Conservation (phyloP, 2,797 vertebrate genomes). For the Rousettus madagascariensis region DNA sequence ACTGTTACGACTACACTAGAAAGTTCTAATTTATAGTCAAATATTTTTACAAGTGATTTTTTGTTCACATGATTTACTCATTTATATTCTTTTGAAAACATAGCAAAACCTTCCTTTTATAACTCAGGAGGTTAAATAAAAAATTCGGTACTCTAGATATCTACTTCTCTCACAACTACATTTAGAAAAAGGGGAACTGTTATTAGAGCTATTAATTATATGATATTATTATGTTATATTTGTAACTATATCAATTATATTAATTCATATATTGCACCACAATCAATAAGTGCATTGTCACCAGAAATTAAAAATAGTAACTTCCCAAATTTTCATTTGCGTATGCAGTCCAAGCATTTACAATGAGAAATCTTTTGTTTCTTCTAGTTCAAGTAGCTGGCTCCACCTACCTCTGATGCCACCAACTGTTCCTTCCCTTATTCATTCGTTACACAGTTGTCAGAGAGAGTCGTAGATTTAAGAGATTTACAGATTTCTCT, state of each 20-base stretch:
- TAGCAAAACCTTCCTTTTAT: neutral
- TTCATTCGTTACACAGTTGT: neutral
- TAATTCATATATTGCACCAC: neutral
- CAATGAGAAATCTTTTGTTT: neutral
- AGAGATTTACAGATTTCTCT: neutral
- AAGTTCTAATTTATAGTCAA: neutral
- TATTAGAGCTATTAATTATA: neutral
- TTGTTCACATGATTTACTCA: neutral
- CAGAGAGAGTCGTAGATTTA: neutral
- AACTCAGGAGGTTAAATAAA: neutral
- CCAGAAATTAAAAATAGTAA: neutral
- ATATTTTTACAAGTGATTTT: neutral
- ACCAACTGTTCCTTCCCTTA: neutral
- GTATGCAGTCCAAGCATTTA: neutral
- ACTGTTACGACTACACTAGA: neutral
- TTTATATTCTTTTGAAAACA: neutral
- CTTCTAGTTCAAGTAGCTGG: neutral
- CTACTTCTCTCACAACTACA: neutral
- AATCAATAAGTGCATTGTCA: neutral
- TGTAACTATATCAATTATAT: neutral
- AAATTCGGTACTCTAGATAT: neutral
- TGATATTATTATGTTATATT: neutral
- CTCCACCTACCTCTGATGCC: neutral
- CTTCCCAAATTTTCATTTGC: neutral
- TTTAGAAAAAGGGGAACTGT: neutral